Conservation (phyloP, 1,140 invertebrate species). For the Monomorium pharaonis region DNA sequence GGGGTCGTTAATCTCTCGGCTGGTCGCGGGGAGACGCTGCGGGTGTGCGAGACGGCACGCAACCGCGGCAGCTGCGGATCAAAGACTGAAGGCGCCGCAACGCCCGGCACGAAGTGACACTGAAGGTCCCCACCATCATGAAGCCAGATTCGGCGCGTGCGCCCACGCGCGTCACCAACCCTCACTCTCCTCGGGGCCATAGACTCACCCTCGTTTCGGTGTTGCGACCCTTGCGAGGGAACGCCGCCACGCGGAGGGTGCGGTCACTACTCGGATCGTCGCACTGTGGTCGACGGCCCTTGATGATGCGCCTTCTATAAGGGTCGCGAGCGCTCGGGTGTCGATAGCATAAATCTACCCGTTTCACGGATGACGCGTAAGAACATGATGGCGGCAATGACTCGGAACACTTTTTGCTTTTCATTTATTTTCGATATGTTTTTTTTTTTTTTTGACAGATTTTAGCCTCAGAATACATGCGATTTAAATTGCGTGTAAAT, state of each 20-base stretch:
- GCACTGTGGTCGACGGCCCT: slow-evolving; percentile 16
- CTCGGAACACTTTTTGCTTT: neutral
- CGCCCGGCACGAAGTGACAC: slow-evolving; percentile 82
- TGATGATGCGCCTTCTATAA: slow-evolving; percentile 32
- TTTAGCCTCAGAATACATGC: neutral
- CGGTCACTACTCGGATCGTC: slow-evolving; percentile 54
- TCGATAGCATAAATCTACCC: slow-evolving; percentile 27
- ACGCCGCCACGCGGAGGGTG: slow-evolving; percentile 69
- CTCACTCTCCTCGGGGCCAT: slow-evolving; percentile 3
- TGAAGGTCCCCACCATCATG: slow-evolving; percentile 73
- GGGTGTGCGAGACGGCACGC: slow-evolving; percentile 53
- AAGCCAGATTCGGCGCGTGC: slow-evolving; percentile 63
- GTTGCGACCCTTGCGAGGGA: slow-evolving; percentile 51
- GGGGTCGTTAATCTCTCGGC: slow-evolving; percentile 47
- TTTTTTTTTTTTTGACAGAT: neutral
- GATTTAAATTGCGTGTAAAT: neutral
- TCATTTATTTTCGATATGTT: neutral
- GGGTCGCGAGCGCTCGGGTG: neutral
- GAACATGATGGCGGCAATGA: neutral
- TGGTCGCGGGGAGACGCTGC: slow-evolving; percentile 33
- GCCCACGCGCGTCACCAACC: slow-evolving; percentile 48
- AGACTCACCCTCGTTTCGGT: neutral
- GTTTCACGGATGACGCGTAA: slow-evolving; percentile 25
- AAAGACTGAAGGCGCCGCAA: slow-evolving; percentile 80
- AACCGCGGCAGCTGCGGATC: slow-evolving; percentile 71